Evolutionary conservation across 2,797 vertebrate species (phyloP).

Genomic region (Ctenochaetus hawaiiensis): DNA sequence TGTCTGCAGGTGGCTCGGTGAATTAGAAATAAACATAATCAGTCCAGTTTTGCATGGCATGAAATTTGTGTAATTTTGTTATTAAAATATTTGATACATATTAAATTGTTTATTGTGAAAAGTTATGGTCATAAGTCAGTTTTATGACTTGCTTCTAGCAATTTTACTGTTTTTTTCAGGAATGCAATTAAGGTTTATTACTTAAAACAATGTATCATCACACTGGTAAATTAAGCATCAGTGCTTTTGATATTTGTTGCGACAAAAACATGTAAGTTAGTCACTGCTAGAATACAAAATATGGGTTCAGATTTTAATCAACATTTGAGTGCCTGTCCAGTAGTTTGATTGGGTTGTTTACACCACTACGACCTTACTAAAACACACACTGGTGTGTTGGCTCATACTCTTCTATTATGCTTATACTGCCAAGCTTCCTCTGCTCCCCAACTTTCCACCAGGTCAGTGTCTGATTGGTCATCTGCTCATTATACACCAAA

Average conservation of each 20-base stretch:
- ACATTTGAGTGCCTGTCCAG: not conserved
- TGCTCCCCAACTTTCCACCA: slow-evolving; percentile 28
- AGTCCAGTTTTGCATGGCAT: not conserved
- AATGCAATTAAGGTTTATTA: not conserved
- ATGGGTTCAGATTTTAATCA: not conserved
- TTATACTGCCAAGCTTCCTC: slow-evolving; percentile 18
- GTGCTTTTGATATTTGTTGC: not conserved
- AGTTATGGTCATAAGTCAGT: not conserved
- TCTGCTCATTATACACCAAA: slow-evolving; percentile 59
- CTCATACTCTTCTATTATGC: slow-evolving; percentile 20
- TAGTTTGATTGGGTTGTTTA: not conserved
- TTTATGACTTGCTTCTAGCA: too few species aligned
- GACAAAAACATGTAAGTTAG: not conserved
- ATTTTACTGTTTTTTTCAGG: not conserved
- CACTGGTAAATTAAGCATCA: not conserved
- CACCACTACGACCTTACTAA: not conserved
- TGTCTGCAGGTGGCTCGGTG: not conserved
- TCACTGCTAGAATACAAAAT: not conserved
- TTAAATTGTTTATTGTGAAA: not conserved
- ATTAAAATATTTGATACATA: not conserved
- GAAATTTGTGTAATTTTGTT: not conserved
- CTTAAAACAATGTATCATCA: not conserved
- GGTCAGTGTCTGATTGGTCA: slow-evolving; percentile 52
- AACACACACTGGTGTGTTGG: not conserved
- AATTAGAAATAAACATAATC: not conserved